phyloP scores from a whole-genome alignment of 2,888 invertebrate genomes.

The Volucella inflata region DNA sequence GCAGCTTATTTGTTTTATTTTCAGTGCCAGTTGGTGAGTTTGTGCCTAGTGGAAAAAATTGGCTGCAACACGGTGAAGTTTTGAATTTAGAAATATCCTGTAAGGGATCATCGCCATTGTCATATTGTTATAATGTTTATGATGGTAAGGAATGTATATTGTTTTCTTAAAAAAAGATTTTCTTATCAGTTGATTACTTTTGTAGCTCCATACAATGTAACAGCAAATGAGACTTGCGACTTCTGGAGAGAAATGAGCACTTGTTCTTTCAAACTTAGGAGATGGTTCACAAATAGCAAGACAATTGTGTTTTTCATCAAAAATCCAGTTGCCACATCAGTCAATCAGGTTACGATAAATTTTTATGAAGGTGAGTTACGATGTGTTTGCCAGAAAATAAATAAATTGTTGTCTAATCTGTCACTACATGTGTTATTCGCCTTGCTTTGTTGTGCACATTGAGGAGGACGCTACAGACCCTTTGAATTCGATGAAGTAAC shows the following conservation, averaged over 20 bases:
- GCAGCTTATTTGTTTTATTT: neutral
- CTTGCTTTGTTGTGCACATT: too few species aligned
- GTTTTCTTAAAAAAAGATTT: neutral
- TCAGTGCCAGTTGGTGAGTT: conserved; percentile 89
- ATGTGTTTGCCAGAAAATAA: neutral
- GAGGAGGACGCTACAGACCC: too few species aligned
- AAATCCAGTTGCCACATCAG: conserved; percentile 89
- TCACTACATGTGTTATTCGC: too few species aligned
- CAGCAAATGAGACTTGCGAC: conserved; percentile 90
- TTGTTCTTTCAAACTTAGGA: conserved; percentile 87
- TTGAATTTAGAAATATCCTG: conserved; percentile 89
- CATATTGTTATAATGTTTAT: conserved; percentile 88
- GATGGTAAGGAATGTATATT: conserved; percentile 83
- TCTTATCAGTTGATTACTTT: conserved; percentile 4
- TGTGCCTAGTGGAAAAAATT: conserved; percentile 89
- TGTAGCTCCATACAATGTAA: conserved; percentile 85
- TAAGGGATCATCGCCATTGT: conserved; percentile 89
- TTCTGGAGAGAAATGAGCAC: conserved; percentile 82
- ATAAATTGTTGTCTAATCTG: too few species aligned
- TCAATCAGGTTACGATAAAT: conserved; percentile 90
- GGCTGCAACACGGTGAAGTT: conserved; percentile 92
- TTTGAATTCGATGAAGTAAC: too few species aligned
- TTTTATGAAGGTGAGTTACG: conserved; percentile 90
- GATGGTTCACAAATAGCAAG: conserved; percentile 89
- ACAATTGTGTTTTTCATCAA: conserved; percentile 91